phyloP scores from a whole-genome alignment of 1,140 invertebrate genomes.

The Limonius californicus region DNA sequence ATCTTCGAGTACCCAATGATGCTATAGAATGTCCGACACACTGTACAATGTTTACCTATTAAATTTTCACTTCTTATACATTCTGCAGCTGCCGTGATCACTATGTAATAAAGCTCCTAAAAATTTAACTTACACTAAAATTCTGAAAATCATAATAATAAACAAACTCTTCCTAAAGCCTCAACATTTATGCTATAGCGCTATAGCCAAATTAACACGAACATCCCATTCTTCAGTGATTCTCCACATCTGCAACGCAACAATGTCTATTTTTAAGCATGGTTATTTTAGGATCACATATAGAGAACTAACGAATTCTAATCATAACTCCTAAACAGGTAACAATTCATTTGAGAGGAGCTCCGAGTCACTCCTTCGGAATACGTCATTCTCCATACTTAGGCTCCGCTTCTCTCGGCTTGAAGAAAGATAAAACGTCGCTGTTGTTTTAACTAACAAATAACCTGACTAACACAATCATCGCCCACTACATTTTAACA shows the following conservation, averaged over 20 bases:
- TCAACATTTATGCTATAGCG: no score
- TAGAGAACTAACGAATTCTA: conserved; percentile 3
- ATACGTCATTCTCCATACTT: conserved; percentile 67
- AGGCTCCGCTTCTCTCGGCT: conserved; percentile 41
- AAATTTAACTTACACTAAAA: no score
- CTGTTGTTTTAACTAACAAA: not conserved
- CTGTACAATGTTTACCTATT: no score
- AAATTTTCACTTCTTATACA: no score
- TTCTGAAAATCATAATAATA: no score
- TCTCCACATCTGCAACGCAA: not conserved
- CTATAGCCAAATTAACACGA: no score
- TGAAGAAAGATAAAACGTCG: conserved; percentile 36
- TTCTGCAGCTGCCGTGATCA: no score
- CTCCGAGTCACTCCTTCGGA: conserved; percentile 62
- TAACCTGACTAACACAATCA: not conserved
- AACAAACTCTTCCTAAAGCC: no score
- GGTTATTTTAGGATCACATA: not conserved
- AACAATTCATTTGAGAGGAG: conserved; percentile 44
- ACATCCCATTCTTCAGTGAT: not conserved
- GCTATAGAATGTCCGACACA: no score
- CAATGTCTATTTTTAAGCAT: not conserved
- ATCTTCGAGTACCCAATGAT: no score
- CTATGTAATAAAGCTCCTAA: no score
- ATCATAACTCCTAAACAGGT: conserved; percentile 32
- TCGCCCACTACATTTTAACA: conserved; percentile 5